phyloP scores from a whole-genome alignment of 2,888 invertebrate species.

The Drosophila paracracens region DNA sequence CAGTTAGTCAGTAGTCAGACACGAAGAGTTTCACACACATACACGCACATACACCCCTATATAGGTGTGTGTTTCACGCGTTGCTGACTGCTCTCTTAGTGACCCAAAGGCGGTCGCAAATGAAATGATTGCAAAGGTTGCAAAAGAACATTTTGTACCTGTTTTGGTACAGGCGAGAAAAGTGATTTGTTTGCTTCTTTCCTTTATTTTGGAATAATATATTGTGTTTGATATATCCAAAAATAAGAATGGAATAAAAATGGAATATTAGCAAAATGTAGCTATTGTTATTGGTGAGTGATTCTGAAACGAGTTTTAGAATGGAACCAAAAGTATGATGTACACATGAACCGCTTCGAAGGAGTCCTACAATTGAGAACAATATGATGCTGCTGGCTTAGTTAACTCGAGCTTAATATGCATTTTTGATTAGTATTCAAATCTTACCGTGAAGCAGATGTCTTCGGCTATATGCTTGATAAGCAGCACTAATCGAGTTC shows the following conservation, averaged over 20 bases:
- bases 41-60: neutral
- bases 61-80: neutral
- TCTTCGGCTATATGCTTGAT: neutral
- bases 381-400: too few species aligned
- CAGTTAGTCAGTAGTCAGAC: slow-evolving; percentile 15
- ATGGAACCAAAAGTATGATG: neutral
- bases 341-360: neutral
- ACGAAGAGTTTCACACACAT: neutral
- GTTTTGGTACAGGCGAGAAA: neutral
- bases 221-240: neutral
- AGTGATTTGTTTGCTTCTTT: neutral
- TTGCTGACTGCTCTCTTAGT: slow-evolving; percentile 36
- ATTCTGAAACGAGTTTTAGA: neutral
- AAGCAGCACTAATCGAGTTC: neutral
- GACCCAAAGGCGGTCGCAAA: slow-evolving; percentile 3
- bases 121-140: slow-evolving; percentile 8
- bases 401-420: neutral
- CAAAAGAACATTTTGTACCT: neutral
- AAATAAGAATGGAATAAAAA: neutral
- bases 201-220: neutral
- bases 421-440: neutral
- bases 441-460: neutral
- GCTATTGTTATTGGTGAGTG: too few species aligned
- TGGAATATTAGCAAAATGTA: neutral
- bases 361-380: too few species aligned